A percentile compares a stretch with the other conserved stretches of the same genome.
phyloP scores from a whole-genome alignment of 2,113 vertebrate species.

The Cyprinodon variegatus region DNA sequence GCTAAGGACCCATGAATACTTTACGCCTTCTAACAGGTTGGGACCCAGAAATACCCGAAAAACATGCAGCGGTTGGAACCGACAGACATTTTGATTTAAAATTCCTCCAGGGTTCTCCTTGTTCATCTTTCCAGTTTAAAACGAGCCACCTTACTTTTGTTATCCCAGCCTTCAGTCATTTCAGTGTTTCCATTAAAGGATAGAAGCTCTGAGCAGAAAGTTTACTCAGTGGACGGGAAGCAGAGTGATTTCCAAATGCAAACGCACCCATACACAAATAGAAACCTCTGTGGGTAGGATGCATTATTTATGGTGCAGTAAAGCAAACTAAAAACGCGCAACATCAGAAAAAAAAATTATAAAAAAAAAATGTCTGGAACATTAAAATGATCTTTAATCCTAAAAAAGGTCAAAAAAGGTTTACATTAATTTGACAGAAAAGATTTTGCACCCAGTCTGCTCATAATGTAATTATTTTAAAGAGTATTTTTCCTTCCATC shows the following conservation, averaged over 20 bases:
- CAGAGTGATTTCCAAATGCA: neutral
- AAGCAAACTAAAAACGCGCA: constrained; percentile 8
- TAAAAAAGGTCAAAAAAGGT: no score
- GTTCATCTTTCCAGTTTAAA: neutral
- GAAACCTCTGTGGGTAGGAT: constrained; percentile 16
- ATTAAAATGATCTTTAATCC: neutral
- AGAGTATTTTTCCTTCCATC: neutral
- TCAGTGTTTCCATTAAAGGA: constrained; percentile 26
- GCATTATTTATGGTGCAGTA: constrained; percentile 29
- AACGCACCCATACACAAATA: constrained; percentile 20
- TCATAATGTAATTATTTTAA: neutral
- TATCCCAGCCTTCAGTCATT: neutral
- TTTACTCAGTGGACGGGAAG: neutral
- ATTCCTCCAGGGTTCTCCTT: neutral
- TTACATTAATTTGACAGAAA: no score
- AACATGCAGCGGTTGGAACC: no score
- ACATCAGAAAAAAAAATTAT: neutral
- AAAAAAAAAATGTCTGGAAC: neutral
- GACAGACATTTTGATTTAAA: neutral
- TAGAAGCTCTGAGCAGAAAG: constrained; percentile 15
- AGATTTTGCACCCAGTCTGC: no score
- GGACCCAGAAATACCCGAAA: no score
- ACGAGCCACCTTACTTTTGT: neutral
- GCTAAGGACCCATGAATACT: neutral
- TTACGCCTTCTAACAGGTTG: neutral